These are phyloP conservation scores for Zaprionus gabonicus DNA, from an alignment of 1,140 invertebrate species.

Conservation along the genomic window DNA sequence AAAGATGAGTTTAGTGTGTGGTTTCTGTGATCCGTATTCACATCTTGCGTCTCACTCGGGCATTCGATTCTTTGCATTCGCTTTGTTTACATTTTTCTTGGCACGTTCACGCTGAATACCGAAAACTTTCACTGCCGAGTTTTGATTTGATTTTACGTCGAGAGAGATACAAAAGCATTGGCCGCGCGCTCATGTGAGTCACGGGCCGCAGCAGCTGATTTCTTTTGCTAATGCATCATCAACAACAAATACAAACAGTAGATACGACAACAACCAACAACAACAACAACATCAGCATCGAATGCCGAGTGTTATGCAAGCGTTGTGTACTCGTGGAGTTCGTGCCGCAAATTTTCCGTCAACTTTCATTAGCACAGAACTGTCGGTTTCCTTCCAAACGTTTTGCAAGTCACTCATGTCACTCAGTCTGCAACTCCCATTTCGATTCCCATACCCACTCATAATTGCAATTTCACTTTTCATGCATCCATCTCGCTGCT, in stretches of 20 bases:
- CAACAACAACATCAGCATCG: conserved; percentile 24
- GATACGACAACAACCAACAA: conserved; percentile 13
- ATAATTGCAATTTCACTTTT: conserved; percentile 15
- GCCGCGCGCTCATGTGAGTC: conserved; percentile 68
- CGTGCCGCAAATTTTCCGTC: background rate
- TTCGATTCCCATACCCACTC: background rate
- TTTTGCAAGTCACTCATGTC: background rate
- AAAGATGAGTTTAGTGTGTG: conserved; percentile 19
- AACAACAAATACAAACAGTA: conserved; percentile 22
- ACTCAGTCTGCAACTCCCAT: background rate
- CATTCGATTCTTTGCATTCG: conserved; percentile 72
- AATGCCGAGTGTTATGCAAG: conserved; percentile 53
- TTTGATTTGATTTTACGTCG: conserved; percentile 77
- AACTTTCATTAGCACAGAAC: conserved; percentile 72
- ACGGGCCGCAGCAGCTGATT: conserved; percentile 59
- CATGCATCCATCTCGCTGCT: background rate
- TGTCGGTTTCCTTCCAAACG: conserved; percentile 42
- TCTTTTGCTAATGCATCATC: conserved; percentile 44
- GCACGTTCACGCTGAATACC: conserved; percentile 50
- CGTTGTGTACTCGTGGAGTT: background rate
- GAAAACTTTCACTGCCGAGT: conserved; percentile 72
- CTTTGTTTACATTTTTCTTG: conserved; percentile 71
- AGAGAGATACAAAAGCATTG: conserved; percentile 43
- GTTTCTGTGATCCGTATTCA: conserved; percentile 62
- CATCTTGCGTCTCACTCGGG: conserved; percentile 28